A percentile compares a stretch with the other conserved stretches of the same genome.
Conservation (phyloP, 2,797 vertebrate species). For the Borostomias antarcticus region DNA sequence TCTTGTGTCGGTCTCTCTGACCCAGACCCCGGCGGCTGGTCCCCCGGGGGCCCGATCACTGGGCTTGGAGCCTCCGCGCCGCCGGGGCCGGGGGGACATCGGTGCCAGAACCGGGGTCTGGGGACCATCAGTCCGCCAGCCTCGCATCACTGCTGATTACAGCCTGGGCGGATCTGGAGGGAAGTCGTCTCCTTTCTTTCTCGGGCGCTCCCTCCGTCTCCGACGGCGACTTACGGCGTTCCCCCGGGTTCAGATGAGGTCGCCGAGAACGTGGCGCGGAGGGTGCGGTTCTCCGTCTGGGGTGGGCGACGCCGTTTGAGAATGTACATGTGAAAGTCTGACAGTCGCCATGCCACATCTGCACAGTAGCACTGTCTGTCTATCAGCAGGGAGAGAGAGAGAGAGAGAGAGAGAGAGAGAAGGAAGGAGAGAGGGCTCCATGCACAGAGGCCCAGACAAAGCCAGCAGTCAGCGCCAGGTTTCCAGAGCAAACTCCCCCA, state of each 20-base stretch:
- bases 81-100: conserved; percentile 62
- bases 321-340: too few species aligned
- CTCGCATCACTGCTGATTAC: conserved; percentile 54
- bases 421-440: neutral
- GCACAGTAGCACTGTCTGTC: conserved; percentile 61
- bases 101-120: conserved; percentile 61
- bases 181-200: too few species aligned
- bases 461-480: conserved; percentile 71
- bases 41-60: conserved; percentile 46
- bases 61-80: conserved; percentile 51
- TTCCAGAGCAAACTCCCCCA: conserved; percentile 73
- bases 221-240: too few species aligned
- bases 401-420: conserved; percentile 20
- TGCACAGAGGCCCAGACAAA: conserved; percentile 64
- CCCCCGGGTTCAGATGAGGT: too few species aligned
- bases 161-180: too few species aligned
- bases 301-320: too few species aligned
- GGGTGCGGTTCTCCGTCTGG: too few species aligned
- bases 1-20: too few species aligned
- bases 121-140: conserved; percentile 66
- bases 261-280: too few species aligned
- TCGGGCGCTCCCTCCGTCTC: too few species aligned
- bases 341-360: too few species aligned
- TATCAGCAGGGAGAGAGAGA: conserved; percentile 13
- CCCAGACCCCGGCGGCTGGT: conserved; percentile 67